Conservation (phyloP, 1,140 invertebrate species). For the Drosophila seguyi region DNA sequence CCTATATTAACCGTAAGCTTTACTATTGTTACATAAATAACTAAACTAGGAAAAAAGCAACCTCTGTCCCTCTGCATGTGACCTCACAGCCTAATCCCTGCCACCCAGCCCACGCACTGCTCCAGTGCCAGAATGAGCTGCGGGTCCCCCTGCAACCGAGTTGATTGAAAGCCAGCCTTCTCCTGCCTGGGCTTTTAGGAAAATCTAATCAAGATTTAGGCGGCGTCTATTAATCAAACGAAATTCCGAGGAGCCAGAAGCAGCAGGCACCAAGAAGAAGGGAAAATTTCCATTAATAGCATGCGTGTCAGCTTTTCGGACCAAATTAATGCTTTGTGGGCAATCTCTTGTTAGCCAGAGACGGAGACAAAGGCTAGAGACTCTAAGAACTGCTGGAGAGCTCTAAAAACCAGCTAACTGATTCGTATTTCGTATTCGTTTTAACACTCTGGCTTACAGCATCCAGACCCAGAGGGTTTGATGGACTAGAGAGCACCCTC, state of each 20-base stretch:
- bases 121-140: slow-evolving; percentile 1
- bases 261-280: slow-evolving; percentile 13
- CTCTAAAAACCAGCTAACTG: slow-evolving; percentile 26
- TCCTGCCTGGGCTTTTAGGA: slow-evolving; percentile 26
- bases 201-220: slow-evolving; percentile 55
- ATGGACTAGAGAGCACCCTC: slow-evolving; percentile 27
- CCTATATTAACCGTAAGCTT: background rate
- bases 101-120: slow-evolving; percentile 5
- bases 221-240: slow-evolving; percentile 59
- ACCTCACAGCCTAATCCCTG: slow-evolving; percentile 1
- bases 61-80: background rate
- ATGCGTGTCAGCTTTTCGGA: slow-evolving; percentile 60
- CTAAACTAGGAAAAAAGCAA: background rate
- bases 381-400: slow-evolving; percentile 15
- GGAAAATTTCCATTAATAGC: slow-evolving; percentile 53
- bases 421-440: slow-evolving; percentile 31
- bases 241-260: slow-evolving; percentile 42
- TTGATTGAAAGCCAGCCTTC: slow-evolving; percentile 48
- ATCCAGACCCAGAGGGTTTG: background rate
- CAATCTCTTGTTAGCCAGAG: slow-evolving; percentile 56
- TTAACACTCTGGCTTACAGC: slow-evolving; percentile 27
- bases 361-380: slow-evolving; percentile 5
- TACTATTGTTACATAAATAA: background rate
- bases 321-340: slow-evolving; percentile 61
- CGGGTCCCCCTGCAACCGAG: slow-evolving; percentile 14